A percentile compares a stretch with the other conserved stretches of the same genome.
phyloP scores from a whole-genome alignment of 2,113 vertebrate genomes.

The Cyphomyrus plagiostoma region DNA sequence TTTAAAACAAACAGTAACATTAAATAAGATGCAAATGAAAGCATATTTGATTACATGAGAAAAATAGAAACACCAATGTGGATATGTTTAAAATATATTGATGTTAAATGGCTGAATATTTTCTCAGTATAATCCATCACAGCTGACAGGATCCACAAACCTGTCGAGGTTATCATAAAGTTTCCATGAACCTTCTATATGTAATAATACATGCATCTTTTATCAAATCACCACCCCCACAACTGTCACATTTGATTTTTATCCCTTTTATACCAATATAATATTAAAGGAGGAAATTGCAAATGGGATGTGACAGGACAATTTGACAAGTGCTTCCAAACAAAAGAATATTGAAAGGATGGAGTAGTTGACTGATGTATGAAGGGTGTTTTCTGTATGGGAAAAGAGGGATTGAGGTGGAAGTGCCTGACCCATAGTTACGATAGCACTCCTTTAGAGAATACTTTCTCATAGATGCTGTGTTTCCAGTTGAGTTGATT shows the following conservation, averaged over 20 bases:
- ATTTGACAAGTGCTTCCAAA: background rate
- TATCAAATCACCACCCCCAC: background rate
- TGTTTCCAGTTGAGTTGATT: background rate
- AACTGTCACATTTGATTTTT: background rate
- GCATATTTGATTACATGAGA: background rate
- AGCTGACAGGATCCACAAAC: background rate
- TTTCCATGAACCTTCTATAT: background rate
- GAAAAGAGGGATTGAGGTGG: background rate
- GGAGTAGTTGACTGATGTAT: background rate
- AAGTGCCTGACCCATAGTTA: background rate
- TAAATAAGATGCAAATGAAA: background rate
- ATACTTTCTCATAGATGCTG: background rate
- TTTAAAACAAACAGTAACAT: background rate
- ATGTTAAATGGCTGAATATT: background rate
- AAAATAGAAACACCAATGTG: background rate
- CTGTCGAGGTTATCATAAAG: background rate
- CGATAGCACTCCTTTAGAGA: background rate
- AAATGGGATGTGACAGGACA: background rate
- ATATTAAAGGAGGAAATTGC: background rate
- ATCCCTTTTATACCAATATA: slow-evolving; percentile 3
- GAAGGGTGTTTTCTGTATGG: background rate
- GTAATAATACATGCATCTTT: background rate
- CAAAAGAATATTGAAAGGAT: background rate
- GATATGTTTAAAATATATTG: background rate
- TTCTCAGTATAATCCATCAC: slow-evolving; percentile 9